Percentiles rank a stretch among this genome's conserved stretches.
Conservation (phyloP, 2,797 vertebrate species). For the Heliangelus exortis region DNA sequence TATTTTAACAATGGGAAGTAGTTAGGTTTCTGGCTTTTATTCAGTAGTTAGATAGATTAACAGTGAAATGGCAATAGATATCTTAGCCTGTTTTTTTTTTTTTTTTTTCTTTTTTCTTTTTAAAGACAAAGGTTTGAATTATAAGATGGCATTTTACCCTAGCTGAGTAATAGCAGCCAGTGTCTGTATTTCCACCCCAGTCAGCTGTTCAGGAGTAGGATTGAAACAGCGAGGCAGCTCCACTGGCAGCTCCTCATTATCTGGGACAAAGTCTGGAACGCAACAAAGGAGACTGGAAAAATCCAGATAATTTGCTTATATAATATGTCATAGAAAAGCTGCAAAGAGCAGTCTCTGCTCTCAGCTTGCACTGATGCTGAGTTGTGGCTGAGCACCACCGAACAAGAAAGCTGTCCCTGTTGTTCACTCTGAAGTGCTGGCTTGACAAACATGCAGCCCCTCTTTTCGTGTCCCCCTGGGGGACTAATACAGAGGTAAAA, state of each 20-base stretch:
- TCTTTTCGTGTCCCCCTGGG: neutral
- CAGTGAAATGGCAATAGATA: neutral
- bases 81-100: neutral
- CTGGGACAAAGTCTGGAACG: constrained; percentile 1
- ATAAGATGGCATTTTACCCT: neutral
- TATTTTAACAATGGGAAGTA: neutral
- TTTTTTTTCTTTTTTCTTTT: neutral
- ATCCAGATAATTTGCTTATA: neutral
- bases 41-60: neutral
- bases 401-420: neutral
- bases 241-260: neutral
- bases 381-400: neutral
- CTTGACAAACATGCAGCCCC: neutral
- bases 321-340: neutral
- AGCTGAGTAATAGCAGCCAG: neutral
- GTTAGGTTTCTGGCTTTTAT: neutral
- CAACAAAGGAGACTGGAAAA: neutral
- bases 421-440: neutral
- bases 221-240: constrained; percentile 11
- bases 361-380: neutral
- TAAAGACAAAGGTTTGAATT: neutral
- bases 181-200: neutral
- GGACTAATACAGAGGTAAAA: neutral
- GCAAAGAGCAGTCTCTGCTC: neutral
- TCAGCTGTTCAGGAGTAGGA: neutral